phyloP scores from a whole-genome alignment of 2,113 vertebrate genomes.

The Leuciscus idus region DNA sequence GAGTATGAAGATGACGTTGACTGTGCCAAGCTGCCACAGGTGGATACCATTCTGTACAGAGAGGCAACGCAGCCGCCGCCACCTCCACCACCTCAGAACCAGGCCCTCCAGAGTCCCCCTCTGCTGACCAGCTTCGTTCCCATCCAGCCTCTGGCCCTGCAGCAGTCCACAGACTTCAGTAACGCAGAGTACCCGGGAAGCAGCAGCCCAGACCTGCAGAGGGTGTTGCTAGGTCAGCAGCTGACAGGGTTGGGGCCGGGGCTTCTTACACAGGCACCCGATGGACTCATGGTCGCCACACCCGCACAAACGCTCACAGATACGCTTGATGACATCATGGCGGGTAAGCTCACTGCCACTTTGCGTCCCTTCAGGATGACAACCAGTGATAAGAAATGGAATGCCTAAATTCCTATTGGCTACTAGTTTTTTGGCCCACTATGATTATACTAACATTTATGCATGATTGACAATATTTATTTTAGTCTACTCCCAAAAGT shows the following conservation, averaged over 20 bases:
- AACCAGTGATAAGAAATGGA: neutral
- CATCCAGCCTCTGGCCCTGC: slow-evolving; percentile 87
- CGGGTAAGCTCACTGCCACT: slow-evolving; percentile 80
- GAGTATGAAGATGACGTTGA: slow-evolving; percentile 85
- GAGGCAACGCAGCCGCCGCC: slow-evolving; percentile 78
- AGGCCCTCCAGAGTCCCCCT: slow-evolving; percentile 67
- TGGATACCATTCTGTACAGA: slow-evolving; percentile 87
- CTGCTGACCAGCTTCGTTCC: slow-evolving; percentile 87
- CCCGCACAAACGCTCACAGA: slow-evolving; percentile 96
- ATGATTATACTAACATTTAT: neutral
- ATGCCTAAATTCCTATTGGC: neutral
- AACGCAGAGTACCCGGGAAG: slow-evolving; percentile 87
- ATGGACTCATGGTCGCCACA: slow-evolving; percentile 91
- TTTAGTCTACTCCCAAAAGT: neutral
- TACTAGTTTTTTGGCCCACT: neutral
- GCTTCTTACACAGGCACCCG: slow-evolving; percentile 90
- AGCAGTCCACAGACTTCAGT: slow-evolving; percentile 85
- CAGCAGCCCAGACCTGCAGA: slow-evolving; percentile 90
- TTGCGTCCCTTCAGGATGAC: neutral
- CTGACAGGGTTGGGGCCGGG: slow-evolving; percentile 88
- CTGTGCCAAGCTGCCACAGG: slow-evolving; percentile 90
- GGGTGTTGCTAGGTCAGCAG: slow-evolving; percentile 92
- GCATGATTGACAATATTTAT: neutral
- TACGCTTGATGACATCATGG: slow-evolving; percentile 99
- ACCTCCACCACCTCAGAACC: slow-evolving; percentile 74